Evolutionary conservation across 1,140 invertebrate genomes (phyloP), one percentile per base, ranked within the genome.

Genomic region (Arctopsyche grandis): DNA sequence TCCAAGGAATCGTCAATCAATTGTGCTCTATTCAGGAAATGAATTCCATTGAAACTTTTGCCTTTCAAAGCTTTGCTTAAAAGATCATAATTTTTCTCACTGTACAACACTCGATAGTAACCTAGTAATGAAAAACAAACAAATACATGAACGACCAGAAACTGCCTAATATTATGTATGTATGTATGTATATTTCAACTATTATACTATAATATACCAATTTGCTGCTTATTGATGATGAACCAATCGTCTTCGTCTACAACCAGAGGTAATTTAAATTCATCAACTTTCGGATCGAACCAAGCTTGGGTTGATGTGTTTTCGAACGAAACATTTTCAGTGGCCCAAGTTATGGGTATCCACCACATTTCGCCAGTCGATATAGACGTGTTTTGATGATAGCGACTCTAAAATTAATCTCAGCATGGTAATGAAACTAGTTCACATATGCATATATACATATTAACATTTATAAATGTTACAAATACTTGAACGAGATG

Each of bases 1-100:
- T 91, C 91, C 77, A 93, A 91, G 9, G 92, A 87, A 84, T 96
- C 95, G 82, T 95, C 93, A 4, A 96, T 86, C 0, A 96, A 85
- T 85, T 96, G 94, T 0, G 93, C 94, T 76, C 94, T 86, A 86
- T 95, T 96, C 5, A 93, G 85, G 0, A 89, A 82, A 63, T 93
- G 89, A 77, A 96, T 93, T 0, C 81, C 83, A 0, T 84, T 81
- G 81, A 88, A 89, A 14, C 79, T 46, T 24, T 69, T 21, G 16
- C 78, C 83, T 0, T 81, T 79, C 9, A 93, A 79, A 1, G 87
- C 88, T 0, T 74, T 74, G 0, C 85, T 85, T 9, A 92, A 84
- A 0, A 86, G 85, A 0, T 82, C 52, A 87, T 90, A 90, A 79
- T 91, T 90, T 0, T 84, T 69, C 0, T 81, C 63, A 56, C 92